Evolutionary conservation across 2,113 vertebrate genomes (phyloP).

Genomic region (Syngnathus typhle): DNA sequence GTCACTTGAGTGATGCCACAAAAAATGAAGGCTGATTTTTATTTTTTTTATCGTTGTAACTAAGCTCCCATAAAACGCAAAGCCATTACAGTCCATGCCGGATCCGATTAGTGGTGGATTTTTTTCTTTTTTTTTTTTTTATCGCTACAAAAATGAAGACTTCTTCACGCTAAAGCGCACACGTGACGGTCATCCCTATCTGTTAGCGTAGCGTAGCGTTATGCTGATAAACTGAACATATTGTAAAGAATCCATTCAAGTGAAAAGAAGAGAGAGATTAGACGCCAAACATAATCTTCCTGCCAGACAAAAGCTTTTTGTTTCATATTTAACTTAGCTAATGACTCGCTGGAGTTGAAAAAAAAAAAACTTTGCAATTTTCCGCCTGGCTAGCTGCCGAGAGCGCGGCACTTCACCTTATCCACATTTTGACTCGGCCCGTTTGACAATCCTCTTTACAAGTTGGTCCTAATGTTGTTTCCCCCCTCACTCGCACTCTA

Average conservation of each 20-base stretch:
- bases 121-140: conserved; percentile 40
- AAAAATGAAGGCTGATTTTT: conserved; percentile 65
- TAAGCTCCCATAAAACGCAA: conserved; percentile 56
- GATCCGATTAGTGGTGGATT: conserved; percentile 68
- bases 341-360: conserved; percentile 69
- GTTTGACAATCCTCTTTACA: conserved; percentile 45
- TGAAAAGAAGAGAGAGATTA: conserved; percentile 62
- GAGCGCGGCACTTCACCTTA: conserved; percentile 27
- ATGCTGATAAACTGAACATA: conserved; percentile 53
- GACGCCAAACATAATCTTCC: conserved; percentile 55
- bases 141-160: conserved; percentile 30
- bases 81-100: conserved; percentile 66
- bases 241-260: conserved; percentile 57
- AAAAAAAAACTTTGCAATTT: conserved; percentile 63
- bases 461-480: conserved; percentile 31
- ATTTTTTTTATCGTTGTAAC: not conserved
- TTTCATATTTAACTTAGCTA: conserved; percentile 70
- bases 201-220: conserved; percentile 13
- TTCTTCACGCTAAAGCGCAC: conserved; percentile 39
- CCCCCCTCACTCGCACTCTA: not conserved
- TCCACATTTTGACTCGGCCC: conserved; percentile 52
- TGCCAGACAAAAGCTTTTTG: conserved; percentile 58
- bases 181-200: conserved; percentile 59
- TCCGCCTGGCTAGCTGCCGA: conserved; percentile 57
- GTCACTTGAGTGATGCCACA: conserved; percentile 63